Base-by-base conservation (phyloP, 2,113 vertebrate species). In the Triplophysa siluroides region DNA sequence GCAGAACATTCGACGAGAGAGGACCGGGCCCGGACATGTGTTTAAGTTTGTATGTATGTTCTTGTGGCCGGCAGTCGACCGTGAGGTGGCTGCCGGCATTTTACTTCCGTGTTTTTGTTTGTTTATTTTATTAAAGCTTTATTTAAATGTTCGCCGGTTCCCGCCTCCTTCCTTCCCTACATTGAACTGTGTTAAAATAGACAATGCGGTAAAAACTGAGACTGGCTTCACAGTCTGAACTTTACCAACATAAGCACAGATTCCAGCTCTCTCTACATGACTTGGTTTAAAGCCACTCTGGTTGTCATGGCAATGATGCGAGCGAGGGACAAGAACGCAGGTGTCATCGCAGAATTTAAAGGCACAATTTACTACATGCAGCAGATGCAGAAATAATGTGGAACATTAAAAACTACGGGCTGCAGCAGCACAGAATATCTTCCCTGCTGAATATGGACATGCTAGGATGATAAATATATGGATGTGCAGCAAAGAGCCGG, bases 311-410 rank as follows among this genome's bases (percentile, higher is more conserved):
- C 62, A 81, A 81, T 62, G 16, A 18, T 67, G 54, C 61, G 79
- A 29, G 58, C 29, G 26, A 67, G 64, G 54, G 79, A 69, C 24
- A 54, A 24, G 72, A 47, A 62, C 11, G 23, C 54, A 29, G 64
- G 73, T 81, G 71, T 81, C 71, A 76, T 54, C 61, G 58, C 47
- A 76, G 64, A 72, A 81, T 68, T 76, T 81, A 76, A 80, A 76
- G 66, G 9, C 41, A 67, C 41, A 52, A 52, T 76, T 81, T 76
- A 81, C 72, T 62, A 64, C 71, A 62, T 68, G 54, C 64, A 81
- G 79, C 79, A 81, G 79, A 81, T 69, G 52, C 64, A 81, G 64
- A 69, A 80, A 80, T 80, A 80, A 68, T 76, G 41, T 76, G 9
- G n/a, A 29, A 18, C 72, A 76, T 81, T 76, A 81, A 76, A 29